Base-by-base conservation (phyloP, 2,113 vertebrate species). In the Paracyprichromis sp. region DNA sequence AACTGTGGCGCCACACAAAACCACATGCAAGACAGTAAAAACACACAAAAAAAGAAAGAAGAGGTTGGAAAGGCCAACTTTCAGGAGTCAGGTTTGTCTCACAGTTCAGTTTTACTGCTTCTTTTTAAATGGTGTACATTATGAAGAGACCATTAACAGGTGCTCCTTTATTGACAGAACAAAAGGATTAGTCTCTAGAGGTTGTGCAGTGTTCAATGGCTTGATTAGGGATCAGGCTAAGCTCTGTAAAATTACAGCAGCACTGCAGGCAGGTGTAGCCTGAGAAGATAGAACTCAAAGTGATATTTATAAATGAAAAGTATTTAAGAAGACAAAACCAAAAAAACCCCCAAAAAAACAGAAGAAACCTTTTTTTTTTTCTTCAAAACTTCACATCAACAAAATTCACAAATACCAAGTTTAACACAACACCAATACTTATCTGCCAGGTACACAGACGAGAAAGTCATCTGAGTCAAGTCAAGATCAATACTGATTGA, bases 1-100 rank as follows among this genome's bases (percentile, higher is more conserved):
- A 96, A 96, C 96, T 94, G 91, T 94, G 94, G 97, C 94, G 93
- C 96, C 97, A 97, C 96, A 97, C 97, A 97, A 97, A 98, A 97
- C 95, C 96, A 96, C 96, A 96, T 96, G 96, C 95, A 96, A 96
- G 88, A 96, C 96, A 92, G 95, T 96, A 96, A 96, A 97, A 94
- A 89, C 85, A 91, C 47, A 88, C 53, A 87, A 47, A 45, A 84
- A 61, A 34, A 71, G 21, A 86, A 85, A 50, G 63, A 85, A 80
- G 40, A 88, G 84, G 71, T 57, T 82, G 71, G 63, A 83, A 89
- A 83, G 63, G 95, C 96, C 94, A 95, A 92, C 96, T 94, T 96
- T 93, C 81, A 94, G 95, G 97, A 97, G 96, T 97, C 97, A 97
- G 88, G 93, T 97, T 96, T 96, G 94, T 96, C 93, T 95, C 84